Evolutionary conservation across 2,113 vertebrate genomes (phyloP), one percentile per base, ranked within the genome.

Genomic region (Chelonoidis abingdonii): DNA sequence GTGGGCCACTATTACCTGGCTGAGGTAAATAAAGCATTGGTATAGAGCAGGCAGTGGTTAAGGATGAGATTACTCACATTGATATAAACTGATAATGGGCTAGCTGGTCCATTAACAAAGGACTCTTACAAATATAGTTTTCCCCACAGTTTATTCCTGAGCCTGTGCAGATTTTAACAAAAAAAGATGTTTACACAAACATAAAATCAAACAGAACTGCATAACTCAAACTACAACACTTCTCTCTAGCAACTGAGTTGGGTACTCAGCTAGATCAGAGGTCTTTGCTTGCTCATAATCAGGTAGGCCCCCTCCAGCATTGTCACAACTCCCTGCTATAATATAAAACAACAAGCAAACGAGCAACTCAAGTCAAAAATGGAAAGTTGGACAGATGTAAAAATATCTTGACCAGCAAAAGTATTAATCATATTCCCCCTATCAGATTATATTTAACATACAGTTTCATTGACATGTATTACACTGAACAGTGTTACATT

Each of bases 141-240:
- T 88, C 92, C 92, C 92, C 19, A 88, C 35, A 0, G 0, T 86
- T 97, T 97, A 94, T 92, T 97, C 92, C 90, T 84, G 79, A 95
- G 14, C 69, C 94, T 92, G 95, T 89, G 24, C 25, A 78, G 75
- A 78, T 78, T 47, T 78, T 47, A 78, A 78, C 13, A 78, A 78
- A 78, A 47, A 93, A 86, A 92, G 24, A 52, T 35, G 56, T 92
- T 92, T 91, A 41, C 11, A 0, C 84, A 93, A 92, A 1, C 81
- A 85, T 93, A 88, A 93, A 95, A 89, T 16, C 41, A 47, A 47
- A 25, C 75, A 38, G 4, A 72, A 72, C 19, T 38, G n/a, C 35
- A 5, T 38, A 22, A 38, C 10, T 47, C 38, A 78, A 78, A 29
- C 41, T 47, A 47, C 41, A 78, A 78, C 12, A 25, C 10, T 5